Evolutionary conservation across 2,797 vertebrate species (phyloP), one percentile per base, ranked within the genome.

Genomic region (Chloroceryle inda): DNA sequence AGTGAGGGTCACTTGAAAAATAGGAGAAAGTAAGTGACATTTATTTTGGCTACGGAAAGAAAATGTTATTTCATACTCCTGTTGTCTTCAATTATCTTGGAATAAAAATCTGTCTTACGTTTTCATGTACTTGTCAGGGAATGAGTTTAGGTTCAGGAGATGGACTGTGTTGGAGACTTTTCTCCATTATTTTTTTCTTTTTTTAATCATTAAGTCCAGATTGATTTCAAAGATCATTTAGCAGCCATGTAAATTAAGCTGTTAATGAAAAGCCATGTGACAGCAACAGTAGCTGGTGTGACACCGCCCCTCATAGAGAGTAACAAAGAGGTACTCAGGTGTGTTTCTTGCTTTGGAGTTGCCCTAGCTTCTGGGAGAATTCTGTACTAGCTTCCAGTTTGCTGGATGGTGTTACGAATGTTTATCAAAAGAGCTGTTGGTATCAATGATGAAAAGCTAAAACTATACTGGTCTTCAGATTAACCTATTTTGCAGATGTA

Each of bases 261-360:
- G 13, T 31, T 52, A 47, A 56, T 68, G 64, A 91, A 92, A 83
- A 55, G 13, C 13, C 4, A 9, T 33, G 20, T 27, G 49, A 40
- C 3, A 38, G 38, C 22, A 83, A 35, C 38, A 74, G 13, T 29
- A 77, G 19, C 10, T 84, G 23, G 13, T 69, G 14, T 16, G 62
- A 33, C 11, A 47, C 6, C 3, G 3, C 2, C 13, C 26, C 8
- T 73, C 6, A 5, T 2, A 68, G 33, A 38, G 1, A 11, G 3
- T 37, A 11, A 17, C 10, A 62, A 23, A 85, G 27, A 77, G 2
- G n/a, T n/a, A n/a, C n/a, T 63, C 24, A 15, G 7, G 26, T 22
- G 2, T 11, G 26, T 50, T 24, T 66, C 18, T 49, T 63, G 21
- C 14, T 76, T 76, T 58, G 19, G 22, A 52, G 3, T 42, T 61